Base-by-base conservation (phyloP, 2,888 invertebrate genomes). In the Gryllus longicercus region DNA sequence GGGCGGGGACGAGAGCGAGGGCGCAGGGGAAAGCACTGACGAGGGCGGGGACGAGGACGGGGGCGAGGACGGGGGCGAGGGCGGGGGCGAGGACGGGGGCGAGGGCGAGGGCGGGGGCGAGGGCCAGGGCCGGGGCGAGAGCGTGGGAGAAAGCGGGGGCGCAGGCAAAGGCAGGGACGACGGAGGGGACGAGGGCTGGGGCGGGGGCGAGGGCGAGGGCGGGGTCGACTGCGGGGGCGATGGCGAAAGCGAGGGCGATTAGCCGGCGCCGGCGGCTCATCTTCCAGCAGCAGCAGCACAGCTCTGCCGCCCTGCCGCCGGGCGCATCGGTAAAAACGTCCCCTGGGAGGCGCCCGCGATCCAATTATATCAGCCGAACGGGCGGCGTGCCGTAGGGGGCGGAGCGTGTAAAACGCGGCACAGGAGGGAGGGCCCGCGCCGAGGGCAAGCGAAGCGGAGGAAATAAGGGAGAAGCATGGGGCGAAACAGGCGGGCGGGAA, bases 251-350 rank as follows among this genome's bases (percentile, higher is more conserved):
- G 1, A 38, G 38, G 8, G 38, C 38, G 38, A 38, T 38, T 38
- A 38, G 38, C 38, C 38, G 38, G 38, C 38, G 38, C 38, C 38
- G 38, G 38, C 5, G 38, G 38, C 38, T 38, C 38, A 38, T 38
- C 38, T 38, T 38, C 38, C 38, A 38, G 38, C 38, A 38, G 38
- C 38, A 38, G 38, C 38, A 38, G 38, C 38, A 38, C 38, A 38
- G 38, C 38, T 5, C 5, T 38, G 38, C 38, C 38, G 38, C 8
- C 38, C 38, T 38, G 38, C 38, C 63, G 63, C 63, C 14, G 16
- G 63, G 63, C 63, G 63, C 63, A 63, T 63, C 63, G 16, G 63
- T 63, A 63, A 63, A 63, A 63, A 63, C 38, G 63, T 63, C 63
- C 63, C 63, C 16, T n/a, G 16, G n/a, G 63, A 63, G 63, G 8